Percentiles rank a stretch among this genome's conserved stretches.
phyloP scores from a whole-genome alignment of 2,797 vertebrate species.

The Microctenopoma steveboyesi region DNA sequence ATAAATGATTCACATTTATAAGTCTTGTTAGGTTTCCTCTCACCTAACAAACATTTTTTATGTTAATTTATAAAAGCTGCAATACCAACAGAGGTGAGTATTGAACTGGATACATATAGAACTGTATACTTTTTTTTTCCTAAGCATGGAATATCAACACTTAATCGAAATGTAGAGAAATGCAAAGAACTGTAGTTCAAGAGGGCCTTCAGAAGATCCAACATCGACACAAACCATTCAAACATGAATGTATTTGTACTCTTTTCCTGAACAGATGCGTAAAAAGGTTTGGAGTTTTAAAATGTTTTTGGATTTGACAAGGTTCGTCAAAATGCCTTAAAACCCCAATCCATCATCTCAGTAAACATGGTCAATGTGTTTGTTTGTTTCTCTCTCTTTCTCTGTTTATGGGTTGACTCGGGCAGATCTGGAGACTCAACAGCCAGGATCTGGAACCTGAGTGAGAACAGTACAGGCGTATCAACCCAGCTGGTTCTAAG shows the following conservation, averaged over 20 bases:
- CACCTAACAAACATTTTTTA: too few relatives aligned
- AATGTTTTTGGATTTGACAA: conserved; percentile 53
- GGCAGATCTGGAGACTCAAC: conserved; percentile 96
- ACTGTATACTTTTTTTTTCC: too few relatives aligned
- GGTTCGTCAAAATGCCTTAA: conserved; percentile 42
- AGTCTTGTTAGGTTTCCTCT: too few relatives aligned
- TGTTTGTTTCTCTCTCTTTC: too few relatives aligned
- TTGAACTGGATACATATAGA: too few relatives aligned
- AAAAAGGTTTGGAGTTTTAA: conserved; percentile 48
- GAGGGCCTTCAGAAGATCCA: background rate
- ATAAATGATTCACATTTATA: too few relatives aligned
- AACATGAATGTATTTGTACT: conserved; percentile 29
- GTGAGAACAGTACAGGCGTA: conserved; percentile 93
- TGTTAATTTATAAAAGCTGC: too few relatives aligned
- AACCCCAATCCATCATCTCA: conserved; percentile 44
- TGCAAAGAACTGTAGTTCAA: background rate
- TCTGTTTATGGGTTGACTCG: conserved; percentile 4
- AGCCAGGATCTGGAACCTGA: conserved; percentile 98
- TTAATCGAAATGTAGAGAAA: conserved; percentile 5
- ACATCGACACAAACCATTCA: background rate
- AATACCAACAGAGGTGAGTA: too few relatives aligned
- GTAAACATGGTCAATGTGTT: conserved; percentile 11
- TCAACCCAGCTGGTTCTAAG: conserved; percentile 97
- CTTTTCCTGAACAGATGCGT: conserved; percentile 48
- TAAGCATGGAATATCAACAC: background rate